Evolutionary conservation across 2,888 invertebrate species (phyloP).

Genomic region (Acleris laterana): DNA sequence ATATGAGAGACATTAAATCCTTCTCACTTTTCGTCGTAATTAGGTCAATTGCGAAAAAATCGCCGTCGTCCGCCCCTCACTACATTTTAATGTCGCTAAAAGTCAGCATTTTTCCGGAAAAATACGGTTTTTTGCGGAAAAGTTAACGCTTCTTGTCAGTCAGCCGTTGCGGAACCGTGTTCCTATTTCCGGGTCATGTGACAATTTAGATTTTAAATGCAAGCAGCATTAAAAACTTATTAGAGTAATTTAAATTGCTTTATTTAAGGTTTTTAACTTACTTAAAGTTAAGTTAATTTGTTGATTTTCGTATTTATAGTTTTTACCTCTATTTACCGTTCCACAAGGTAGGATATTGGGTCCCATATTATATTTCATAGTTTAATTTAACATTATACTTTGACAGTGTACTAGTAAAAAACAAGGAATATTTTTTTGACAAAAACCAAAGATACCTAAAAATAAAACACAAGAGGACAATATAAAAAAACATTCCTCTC

Average conservation of each 20-base stretch:
- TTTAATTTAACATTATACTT: not conserved
- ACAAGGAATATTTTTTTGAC: no score
- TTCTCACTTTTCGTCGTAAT: constrained; percentile 43
- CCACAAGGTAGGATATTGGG: constrained; percentile 10
- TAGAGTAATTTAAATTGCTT: not conserved
- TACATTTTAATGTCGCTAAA: constrained; percentile 35
- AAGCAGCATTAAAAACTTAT: constrained; percentile 1
- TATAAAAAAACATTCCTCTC: not conserved
- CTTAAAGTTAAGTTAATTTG: no score
- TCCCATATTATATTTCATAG: not conserved
- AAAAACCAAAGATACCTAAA: not conserved
- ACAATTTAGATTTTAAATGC: constrained; percentile 18
- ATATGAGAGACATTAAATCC: not conserved
- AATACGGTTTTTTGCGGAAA: constrained; percentile 24
- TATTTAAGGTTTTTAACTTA: no score
- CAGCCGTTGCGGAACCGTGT: constrained; percentile 22
- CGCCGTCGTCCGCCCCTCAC: constrained; percentile 39
- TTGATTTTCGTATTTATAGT: no score
- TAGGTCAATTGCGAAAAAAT: constrained; percentile 55
- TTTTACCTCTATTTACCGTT: not conserved
- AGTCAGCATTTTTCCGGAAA: constrained; percentile 37
- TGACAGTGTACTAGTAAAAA: not conserved
- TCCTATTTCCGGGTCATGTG: constrained; percentile 23
- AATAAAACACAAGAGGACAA: constrained; percentile 3
- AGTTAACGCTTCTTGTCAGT: constrained; percentile 33